A percentile compares a stretch with the other conserved stretches of the same genome.
phyloP scores from a whole-genome alignment of 2,113 vertebrate species.

The Euleptes europaea region DNA sequence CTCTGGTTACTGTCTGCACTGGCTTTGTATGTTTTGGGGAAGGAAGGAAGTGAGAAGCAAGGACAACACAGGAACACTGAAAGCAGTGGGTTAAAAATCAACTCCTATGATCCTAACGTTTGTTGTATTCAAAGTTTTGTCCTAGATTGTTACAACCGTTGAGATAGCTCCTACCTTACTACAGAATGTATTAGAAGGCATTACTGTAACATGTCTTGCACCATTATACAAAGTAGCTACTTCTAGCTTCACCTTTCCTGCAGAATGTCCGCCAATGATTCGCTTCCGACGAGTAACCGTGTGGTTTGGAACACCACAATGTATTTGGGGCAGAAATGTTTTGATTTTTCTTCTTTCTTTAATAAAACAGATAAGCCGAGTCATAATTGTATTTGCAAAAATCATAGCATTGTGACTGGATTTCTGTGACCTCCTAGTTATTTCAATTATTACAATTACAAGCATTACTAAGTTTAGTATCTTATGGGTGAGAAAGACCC shows the following conservation, averaged over 20 bases:
- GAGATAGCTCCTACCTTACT: neutral
- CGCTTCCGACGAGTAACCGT: conserved; percentile 68
- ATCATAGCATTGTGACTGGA: neutral
- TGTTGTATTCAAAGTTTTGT: neutral
- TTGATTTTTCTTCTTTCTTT: conserved; percentile 79
- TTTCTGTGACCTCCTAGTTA: neutral
- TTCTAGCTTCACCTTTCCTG: conserved; percentile 68
- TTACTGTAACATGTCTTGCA: neutral
- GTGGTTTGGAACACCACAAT: conserved; percentile 70
- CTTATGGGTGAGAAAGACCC: neutral
- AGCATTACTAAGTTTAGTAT: neutral
- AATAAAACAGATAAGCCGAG: conserved; percentile 59
- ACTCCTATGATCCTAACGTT: neutral
- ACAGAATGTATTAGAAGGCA: neutral
- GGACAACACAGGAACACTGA: neutral
- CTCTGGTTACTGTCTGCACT: neutral
- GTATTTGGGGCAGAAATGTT: conserved; percentile 61
- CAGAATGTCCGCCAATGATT: conserved; percentile 75
- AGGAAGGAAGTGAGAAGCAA: neutral
- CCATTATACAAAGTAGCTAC: neutral
- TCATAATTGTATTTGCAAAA: conserved; percentile 21
- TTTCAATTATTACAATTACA: neutral
- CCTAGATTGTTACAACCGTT: neutral
- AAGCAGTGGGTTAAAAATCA: neutral
- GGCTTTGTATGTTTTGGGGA: neutral